These are phyloP conservation scores for Bombus balteatus DNA, from an alignment of 1,140 invertebrate genomes.

Conservation along the genomic window DNA sequence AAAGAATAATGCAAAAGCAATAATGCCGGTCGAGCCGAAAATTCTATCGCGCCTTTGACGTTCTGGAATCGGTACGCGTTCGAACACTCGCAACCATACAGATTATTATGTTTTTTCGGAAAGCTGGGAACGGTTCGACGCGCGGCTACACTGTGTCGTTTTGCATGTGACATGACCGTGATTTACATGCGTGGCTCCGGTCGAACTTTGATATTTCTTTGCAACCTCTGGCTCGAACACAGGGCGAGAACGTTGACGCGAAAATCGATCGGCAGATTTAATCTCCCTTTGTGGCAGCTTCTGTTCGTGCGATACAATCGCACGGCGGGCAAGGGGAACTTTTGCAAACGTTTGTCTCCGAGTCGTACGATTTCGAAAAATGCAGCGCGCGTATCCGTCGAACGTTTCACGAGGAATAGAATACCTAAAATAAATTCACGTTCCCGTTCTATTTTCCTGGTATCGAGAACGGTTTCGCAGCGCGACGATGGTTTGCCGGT, in stretches of 20 bases:
- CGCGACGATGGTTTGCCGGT: not conserved
- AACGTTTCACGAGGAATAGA: not conserved
- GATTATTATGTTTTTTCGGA: constrained; percentile 23
- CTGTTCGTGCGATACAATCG: not conserved
- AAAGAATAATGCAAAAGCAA: constrained; percentile 25
- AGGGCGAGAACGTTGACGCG: not conserved
- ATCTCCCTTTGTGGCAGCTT: constrained; percentile 25
- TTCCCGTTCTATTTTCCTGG: not conserved
- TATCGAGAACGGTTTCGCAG: not conserved
- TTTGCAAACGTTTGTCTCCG: not conserved
- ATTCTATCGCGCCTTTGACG: constrained; percentile 2
- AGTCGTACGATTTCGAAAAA: not conserved
- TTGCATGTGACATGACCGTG: constrained; percentile 10
- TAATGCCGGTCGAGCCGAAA: not conserved
- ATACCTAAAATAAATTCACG: not conserved
- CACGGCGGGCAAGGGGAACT: too few relatives aligned
- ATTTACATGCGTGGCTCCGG: constrained; percentile 24
- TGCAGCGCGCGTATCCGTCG: too few relatives aligned
- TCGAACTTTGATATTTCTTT: constrained; percentile 34
- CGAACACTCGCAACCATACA: not conserved
- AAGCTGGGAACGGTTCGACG: not conserved
- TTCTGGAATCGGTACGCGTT: not conserved
- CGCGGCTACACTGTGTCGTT: not conserved
- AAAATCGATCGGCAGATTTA: constrained; percentile 24
- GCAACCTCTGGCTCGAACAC: not conserved